Evolutionary conservation across 2,113 vertebrate genomes (phyloP).

Genomic region (Empidonax alnorum): DNA sequence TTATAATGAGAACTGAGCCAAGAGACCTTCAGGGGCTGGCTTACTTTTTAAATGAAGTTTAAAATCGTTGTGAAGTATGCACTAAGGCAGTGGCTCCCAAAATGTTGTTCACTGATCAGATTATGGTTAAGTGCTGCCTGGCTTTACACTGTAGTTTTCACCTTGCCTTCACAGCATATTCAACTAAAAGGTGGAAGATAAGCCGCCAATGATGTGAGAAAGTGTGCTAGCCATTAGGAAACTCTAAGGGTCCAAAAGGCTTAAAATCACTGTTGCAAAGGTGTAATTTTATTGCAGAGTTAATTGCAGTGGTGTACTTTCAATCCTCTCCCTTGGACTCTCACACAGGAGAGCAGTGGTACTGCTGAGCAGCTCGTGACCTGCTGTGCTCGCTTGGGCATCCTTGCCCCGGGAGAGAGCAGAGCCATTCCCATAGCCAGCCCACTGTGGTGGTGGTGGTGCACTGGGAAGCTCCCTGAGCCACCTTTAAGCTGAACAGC

Average conservation of each 20-base stretch:
- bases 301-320: background rate
- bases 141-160: background rate
- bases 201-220: background rate
- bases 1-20: background rate
- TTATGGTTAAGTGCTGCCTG: background rate
- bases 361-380: background rate
- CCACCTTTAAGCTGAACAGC: background rate
- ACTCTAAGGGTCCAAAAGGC: background rate
- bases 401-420: accelerated
- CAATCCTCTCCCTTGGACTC: background rate
- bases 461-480: background rate
- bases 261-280: background rate
- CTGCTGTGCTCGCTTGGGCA: accelerated
- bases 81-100: background rate
- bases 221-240: background rate
- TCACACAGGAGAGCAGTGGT: accelerated
- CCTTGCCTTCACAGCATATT: background rate
- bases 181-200: background rate
- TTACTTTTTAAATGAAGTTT: background rate
- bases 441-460: accelerated
- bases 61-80: background rate
- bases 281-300: background rate
- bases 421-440: background rate
- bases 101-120: background rate
- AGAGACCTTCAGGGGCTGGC: background rate